Evolutionary conservation across 2,888 invertebrate species (phyloP).

Genomic region (Erebia aethiops): DNA sequence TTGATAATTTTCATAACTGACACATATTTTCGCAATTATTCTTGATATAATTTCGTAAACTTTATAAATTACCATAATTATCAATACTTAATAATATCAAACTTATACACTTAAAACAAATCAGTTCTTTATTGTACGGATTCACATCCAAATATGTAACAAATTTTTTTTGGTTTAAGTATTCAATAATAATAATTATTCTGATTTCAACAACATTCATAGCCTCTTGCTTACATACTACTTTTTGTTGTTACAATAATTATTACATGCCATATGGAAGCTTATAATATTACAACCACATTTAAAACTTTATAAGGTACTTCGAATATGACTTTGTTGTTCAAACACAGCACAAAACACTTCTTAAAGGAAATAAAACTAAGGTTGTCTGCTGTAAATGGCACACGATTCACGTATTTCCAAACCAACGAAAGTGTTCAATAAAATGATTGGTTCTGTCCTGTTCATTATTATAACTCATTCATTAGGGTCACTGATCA

Average conservation of each 20-base stretch:
- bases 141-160: slow-evolving; percentile 31
- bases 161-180: slow-evolving; percentile 45
- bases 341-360: slow-evolving; percentile 25
- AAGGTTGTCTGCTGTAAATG: slow-evolving; percentile 10
- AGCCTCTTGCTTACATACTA: slow-evolving; percentile 55
- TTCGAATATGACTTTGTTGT: slow-evolving; percentile 31
- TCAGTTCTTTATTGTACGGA: slow-evolving; percentile 34
- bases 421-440: slow-evolving; percentile 13
- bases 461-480: not conserved
- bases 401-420: slow-evolving; percentile 20
- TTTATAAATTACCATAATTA: not conserved
- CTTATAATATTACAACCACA: slow-evolving; percentile 35
- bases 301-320: slow-evolving; percentile 16
- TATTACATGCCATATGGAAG: slow-evolving; percentile 32
- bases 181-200: slow-evolving; percentile 35
- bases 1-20: slow-evolving; percentile 16
- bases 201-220: slow-evolving; percentile 48
- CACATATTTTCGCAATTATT: not conserved
- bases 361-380: slow-evolving; percentile 25
- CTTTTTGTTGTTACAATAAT: slow-evolving; percentile 28
- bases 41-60: not conserved
- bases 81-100: slow-evolving; percentile 22
- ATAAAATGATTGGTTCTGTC: slow-evolving; percentile 10
- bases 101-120: slow-evolving; percentile 30
- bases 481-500: slow-evolving; percentile 70